Evolutionary conservation across 1,140 invertebrate species (phyloP), one percentile per base, ranked within the genome.

Genomic region (Drosophila nikananu): DNA sequence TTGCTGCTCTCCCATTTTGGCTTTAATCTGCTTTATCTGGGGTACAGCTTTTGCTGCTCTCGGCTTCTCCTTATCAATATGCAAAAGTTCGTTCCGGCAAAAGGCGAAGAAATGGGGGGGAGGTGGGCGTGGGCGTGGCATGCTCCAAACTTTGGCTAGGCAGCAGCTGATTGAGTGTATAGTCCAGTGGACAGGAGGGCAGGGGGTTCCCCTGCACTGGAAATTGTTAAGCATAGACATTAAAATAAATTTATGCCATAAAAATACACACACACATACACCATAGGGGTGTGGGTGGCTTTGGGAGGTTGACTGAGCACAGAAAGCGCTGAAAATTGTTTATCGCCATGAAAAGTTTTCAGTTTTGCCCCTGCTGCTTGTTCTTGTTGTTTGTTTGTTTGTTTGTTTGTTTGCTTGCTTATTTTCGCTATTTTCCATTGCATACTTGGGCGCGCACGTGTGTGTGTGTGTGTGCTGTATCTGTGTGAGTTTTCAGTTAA

Each of bases 231-330:
- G 81, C 81, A 86, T 80, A 90, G 80, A 82, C 86, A 89, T 89
- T 89, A 89, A 89, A 89, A 89, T 89, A 89, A 90, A 89, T 89
- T 86, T 89, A 89, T 89, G 86, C 86, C 77, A 86, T 79, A 74
- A 87, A 83, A 83, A 80, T 65, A 64, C 39, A 49, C 32, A 57
- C 21, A n/a, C 19, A 44, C 30, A 30, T 9, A 30, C 30, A 30
- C 6, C n/a, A 8, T 42, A 21, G 49, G n/a, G 19, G 42, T 23
- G 15, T 6, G 19, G 58, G 19, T 6, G 60, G 44, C 13, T 35
- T 63, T 41, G 19, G 57, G 44, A 10, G 39, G 49, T 39, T 21
- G 39, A 32, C 8, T 54, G 59, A 63, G 42, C 44, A 30, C 44
- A 44, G 51, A 64, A 71, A 70, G 77, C 65, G 81, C 66, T 84